Conservation (phyloP, 2,113 vertebrate species). For the Campylomormyrus numenius region DNA sequence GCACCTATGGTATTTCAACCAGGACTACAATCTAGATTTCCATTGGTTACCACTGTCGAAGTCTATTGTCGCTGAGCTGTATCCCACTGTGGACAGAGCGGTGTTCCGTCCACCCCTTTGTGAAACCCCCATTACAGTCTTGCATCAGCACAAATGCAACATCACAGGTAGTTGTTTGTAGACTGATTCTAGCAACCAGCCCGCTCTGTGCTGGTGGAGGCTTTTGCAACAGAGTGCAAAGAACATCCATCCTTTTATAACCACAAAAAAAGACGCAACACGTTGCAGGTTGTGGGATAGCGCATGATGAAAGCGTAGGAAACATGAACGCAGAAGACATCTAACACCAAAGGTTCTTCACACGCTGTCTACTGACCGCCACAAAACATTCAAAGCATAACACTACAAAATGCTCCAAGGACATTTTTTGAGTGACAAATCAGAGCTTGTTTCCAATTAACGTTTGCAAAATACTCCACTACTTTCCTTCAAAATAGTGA, state of each 20-base stretch:
- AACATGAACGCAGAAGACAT: not conserved
- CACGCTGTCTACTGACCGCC: not conserved
- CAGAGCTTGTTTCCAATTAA: not conserved
- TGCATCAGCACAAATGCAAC: not conserved
- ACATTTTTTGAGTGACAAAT: not conserved
- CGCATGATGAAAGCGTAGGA: slow-evolving; percentile 1
- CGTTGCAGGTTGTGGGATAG: not conserved
- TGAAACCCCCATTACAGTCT: not conserved
- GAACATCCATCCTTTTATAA: not conserved
- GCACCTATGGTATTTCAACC: not conserved
- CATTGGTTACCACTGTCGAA: not conserved
- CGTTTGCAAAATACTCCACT: not conserved
- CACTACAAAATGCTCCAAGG: not conserved
- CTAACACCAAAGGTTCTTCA: not conserved
- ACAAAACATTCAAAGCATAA: not conserved
- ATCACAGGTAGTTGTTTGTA: not conserved
- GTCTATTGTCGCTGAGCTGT: not conserved
- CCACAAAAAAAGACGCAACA: not conserved
- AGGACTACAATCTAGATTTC: not conserved
- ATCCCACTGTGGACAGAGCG: not conserved
- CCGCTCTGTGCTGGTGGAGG: not conserved
- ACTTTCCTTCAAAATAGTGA: not conserved
- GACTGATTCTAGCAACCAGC: not conserved
- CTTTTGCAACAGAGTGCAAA: not conserved
- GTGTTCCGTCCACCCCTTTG: not conserved